phyloP scores from a whole-genome alignment of 2,113 vertebrate species.

The Ptyas mucosa region DNA sequence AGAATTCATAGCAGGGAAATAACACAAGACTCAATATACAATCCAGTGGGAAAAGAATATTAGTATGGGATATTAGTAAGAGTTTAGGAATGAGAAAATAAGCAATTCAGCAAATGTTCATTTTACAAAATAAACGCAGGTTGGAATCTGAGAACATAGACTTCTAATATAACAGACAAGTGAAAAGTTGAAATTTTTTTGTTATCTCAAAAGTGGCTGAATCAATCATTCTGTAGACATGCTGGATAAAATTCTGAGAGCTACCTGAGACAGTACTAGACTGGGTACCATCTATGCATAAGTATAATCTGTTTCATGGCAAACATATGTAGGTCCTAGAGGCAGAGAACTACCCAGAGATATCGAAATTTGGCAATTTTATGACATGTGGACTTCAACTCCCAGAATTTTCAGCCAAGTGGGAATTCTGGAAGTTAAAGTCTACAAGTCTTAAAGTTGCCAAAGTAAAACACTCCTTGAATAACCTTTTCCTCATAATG shows the following conservation, averaged over 20 bases:
- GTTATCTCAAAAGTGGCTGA: neutral
- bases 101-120: neutral
- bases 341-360: neutral
- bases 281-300: neutral
- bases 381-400: neutral
- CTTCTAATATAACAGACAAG: neutral
- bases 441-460: neutral
- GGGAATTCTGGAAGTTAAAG: neutral
- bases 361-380: neutral
- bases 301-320: neutral
- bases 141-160: neutral
- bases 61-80: constrained; percentile 14
- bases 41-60: constrained; percentile 23
- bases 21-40: constrained; percentile 27
- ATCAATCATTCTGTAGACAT: neutral
- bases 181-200: neutral
- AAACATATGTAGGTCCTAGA: neutral
- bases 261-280: neutral
- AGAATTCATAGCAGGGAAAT: constrained; percentile 47
- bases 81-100: constrained; percentile 36
- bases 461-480: neutral
- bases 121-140: neutral
- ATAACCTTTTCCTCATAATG: neutral
- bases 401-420: neutral
- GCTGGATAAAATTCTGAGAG: neutral